Evolutionary conservation across 2,113 vertebrate genomes (phyloP), one percentile per base, ranked within the genome.

Genomic region (Hoplias malabaricus): DNA sequence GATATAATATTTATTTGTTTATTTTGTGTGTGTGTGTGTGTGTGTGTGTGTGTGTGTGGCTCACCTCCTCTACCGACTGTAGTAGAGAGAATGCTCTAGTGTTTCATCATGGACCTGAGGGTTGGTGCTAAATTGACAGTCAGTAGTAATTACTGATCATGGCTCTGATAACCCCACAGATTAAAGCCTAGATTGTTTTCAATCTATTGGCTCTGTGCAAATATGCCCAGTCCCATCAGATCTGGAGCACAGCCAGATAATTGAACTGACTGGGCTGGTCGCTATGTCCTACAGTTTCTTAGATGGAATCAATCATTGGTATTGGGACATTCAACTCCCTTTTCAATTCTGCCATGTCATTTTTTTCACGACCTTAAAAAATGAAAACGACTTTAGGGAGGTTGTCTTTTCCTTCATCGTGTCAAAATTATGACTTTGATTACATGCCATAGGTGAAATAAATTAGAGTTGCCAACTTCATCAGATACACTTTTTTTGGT

Each of bases 121-220:
- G 59, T 56, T 59, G 53, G 77, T 82, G 80, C 59, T 80, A 83
- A 88, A 90, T 90, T 90, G 90, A 91, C 89, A 90, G 83, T 85
- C 75, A 81, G 84, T 88, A 77, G 91, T 90, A 92, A 93, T 92
- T 91, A 90, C 92, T 88, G 91, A 92, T 91, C 82, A 85, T 77
- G 23, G 84, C 80, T 73, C 72, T 36, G 89, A 92, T 90, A 90
- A 81, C 83, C 85, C 75, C 50, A 69, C 80, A 81, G 90, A 92
- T 91, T 83, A 87, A 87, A 82, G 77, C 21, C 69, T 9, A 80
- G 89, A 91, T 90, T 85, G 87, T 87, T 90, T 90, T 90, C 86
- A 88, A 84, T 91, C 88, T 74, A 65, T 38, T 78, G 50, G 48
- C 72, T 87, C 38, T 84, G 75, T 87, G 83, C 80, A 82, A 84